phyloP scores from a whole-genome alignment of 2,888 invertebrate species.

The Clusia tigrina region DNA sequence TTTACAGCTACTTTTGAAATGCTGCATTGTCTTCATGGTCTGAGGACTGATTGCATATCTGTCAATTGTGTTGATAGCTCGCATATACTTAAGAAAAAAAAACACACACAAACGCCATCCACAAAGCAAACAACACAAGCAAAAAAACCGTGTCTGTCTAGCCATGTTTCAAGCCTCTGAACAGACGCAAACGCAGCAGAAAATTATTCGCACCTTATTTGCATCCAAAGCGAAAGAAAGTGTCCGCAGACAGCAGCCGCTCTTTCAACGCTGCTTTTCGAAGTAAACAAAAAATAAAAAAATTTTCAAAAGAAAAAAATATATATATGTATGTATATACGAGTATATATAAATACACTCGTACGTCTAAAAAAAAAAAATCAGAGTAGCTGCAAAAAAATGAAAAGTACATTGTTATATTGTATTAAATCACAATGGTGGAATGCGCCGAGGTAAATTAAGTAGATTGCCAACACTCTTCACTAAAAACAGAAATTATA shows the following conservation, averaged over 20 bases:
- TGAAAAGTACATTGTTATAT: background rate
- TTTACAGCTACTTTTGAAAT: background rate
- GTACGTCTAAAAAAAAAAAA: background rate
- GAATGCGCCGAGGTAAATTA: background rate
- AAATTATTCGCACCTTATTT: background rate
- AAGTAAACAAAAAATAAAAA: background rate
- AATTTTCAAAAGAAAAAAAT: background rate
- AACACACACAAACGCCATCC: background rate
- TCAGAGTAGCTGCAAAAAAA: no score
- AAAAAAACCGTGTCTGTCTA: background rate
- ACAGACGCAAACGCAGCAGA: background rate
- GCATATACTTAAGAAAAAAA: background rate
- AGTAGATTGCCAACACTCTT: background rate
- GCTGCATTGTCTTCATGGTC: background rate
- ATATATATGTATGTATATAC: no score
- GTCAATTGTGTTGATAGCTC: background rate
- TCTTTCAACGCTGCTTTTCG: background rate
- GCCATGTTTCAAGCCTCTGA: no score
- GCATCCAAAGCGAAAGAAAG: background rate
- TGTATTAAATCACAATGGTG: background rate
- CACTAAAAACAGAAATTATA: background rate
- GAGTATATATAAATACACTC: no score
- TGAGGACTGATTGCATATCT: background rate
- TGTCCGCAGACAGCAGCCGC: background rate
- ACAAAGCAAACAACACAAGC: no score